These are phyloP conservation scores for Coleophora deauratella DNA, from an alignment of 2,888 invertebrate genomes.

Conservation along the genomic window DNA sequence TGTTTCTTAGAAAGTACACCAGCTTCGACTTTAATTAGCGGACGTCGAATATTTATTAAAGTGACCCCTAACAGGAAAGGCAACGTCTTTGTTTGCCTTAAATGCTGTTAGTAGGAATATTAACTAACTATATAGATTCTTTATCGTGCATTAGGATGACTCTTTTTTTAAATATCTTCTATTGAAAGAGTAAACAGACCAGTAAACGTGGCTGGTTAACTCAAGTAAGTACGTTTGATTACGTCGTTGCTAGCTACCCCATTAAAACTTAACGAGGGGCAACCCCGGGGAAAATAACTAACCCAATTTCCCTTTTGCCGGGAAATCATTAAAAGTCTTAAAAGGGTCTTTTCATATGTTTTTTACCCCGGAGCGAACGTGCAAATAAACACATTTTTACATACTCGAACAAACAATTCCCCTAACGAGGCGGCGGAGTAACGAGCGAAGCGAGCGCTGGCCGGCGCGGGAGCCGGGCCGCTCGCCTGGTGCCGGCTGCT, in stretches of 20 bases:
- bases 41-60: not conserved
- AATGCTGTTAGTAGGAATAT: too few relatives aligned
- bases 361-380: constrained; percentile 71
- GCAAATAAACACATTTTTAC: constrained; percentile 75
- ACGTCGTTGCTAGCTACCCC: constrained; percentile 71
- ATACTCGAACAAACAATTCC: constrained; percentile 74
- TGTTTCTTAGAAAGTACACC: constrained; percentile 40
- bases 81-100: too few relatives aligned
- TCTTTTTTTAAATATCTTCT: constrained; percentile 38
- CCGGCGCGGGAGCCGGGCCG: constrained; percentile 1
- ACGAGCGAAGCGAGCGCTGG: constrained; percentile 37
- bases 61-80: too few relatives aligned
- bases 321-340: constrained; percentile 75
- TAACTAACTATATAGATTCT: too few relatives aligned
- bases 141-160: too few relatives aligned
- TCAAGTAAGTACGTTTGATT: constrained; percentile 74
- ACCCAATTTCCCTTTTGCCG: constrained; percentile 74
- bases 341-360: constrained; percentile 74
- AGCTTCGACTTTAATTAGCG: constrained; percentile 20
- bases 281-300: constrained; percentile 73
- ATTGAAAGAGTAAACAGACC: constrained; percentile 59
- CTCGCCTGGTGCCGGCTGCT: not conserved
- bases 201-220: constrained; percentile 69
- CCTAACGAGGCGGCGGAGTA: constrained; percentile 69
- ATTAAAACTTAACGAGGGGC: constrained; percentile 75